phyloP scores from a whole-genome alignment of 2,113 vertebrate genomes.

The Trichomycterus rosablanca region DNA sequence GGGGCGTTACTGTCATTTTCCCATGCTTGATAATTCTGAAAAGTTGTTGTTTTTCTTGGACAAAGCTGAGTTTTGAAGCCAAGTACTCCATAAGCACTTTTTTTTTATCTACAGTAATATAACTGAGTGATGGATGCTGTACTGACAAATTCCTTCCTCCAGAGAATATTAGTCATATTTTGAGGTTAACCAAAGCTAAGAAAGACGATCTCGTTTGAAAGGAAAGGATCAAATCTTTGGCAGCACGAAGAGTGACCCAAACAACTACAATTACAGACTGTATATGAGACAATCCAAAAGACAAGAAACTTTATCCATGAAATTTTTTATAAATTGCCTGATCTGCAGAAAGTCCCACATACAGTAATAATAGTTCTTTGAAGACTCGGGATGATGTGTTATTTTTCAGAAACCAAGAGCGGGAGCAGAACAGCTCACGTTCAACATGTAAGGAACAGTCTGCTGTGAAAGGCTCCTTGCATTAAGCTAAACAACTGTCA shows the following conservation, averaged over 20 bases:
- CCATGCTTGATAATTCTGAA: conserved; percentile 23
- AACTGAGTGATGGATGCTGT: conserved; percentile 23
- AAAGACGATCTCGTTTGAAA: conserved; percentile 14
- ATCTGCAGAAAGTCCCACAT: background rate
- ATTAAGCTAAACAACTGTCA: conserved; percentile 14
- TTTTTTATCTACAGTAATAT: conserved; percentile 31
- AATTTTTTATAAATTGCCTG: background rate
- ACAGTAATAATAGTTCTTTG: background rate
- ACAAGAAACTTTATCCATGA: background rate
- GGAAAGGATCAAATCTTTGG: conserved; percentile 14
- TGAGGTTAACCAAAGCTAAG: conserved; percentile 10
- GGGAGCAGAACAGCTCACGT: background rate
- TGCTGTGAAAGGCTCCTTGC: conserved; percentile 6
- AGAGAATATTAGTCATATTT: conserved; percentile 24
- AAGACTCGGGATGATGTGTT: background rate
- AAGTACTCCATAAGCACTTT: no score
- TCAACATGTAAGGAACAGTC: background rate
- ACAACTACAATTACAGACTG: background rate
- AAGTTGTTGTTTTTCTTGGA: conserved; percentile 28
- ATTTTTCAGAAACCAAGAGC: background rate
- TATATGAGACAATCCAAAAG: no score
- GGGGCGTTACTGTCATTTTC: conserved; percentile 16
- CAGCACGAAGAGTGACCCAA: background rate
- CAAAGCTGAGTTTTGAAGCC: conserved; percentile 2
- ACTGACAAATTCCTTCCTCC: conserved; percentile 20